Evolutionary conservation across 2,888 invertebrate genomes (phyloP), one percentile per base, ranked within the genome.

Genomic region (Atherix ibis): DNA sequence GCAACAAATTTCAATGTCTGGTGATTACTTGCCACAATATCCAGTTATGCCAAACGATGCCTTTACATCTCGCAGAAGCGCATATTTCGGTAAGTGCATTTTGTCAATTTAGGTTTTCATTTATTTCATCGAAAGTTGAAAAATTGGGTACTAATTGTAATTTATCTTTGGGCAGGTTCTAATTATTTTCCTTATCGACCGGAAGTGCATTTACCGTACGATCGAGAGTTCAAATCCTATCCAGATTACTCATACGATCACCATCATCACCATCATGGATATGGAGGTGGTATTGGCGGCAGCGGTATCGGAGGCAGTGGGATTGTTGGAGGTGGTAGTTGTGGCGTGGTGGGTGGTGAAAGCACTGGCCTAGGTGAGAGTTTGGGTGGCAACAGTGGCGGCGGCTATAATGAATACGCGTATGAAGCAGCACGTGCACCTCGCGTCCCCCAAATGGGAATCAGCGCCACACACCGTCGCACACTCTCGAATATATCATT

Each of bases 401-500:
- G n/a, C n/a, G n/a, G n/a, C n/a, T n/a, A n/a, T n/a, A n/a, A n/a
- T n/a, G 56, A 57, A 36, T 58, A 56, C 32, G 52, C 40, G 3
- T 56, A 54, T 34, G 57, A 59, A 35, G 5, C 40, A 38, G 25
- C 33, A 17, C 34, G 37, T 25, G 37, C 37, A 12, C 56, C 57
- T 2, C 49, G 59, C 3, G 58, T 60, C 3, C 62, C 62, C 1
- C 56, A 59, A 40, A 61, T 61, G 61, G 61, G 61, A 10, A 50
- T 62, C 2, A 54, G 48, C 14, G 61, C 51, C 2, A 57, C 56
- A 2, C 88, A 87, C 56, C 70, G 78, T 44, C 68, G 87, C 36
- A 82, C 83, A 0, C 76, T 81, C 0, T 82, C 84, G 1, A 81
- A 81, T 49, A 75, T 82, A 4, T 75, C 75, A 0, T 68, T 65